Conservation (phyloP, 1,140 invertebrate genomes). For the Drosophila lacteicornis region DNA sequence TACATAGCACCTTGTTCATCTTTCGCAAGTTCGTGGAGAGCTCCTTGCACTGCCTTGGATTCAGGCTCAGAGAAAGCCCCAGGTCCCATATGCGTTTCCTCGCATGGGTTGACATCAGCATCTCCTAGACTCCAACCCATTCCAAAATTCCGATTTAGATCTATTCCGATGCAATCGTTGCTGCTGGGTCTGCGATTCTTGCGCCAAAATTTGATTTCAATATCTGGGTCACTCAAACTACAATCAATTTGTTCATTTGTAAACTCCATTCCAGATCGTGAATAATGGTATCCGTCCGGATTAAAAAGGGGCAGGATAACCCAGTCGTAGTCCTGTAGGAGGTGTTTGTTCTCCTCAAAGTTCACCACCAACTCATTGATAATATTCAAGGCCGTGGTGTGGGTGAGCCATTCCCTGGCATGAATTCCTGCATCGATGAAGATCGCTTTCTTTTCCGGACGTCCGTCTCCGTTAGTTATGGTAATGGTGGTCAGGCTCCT, state of each 20-base stretch:
- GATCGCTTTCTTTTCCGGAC: conserved; percentile 85
- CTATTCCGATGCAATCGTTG: conserved; percentile 19
- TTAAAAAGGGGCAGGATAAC: conserved; percentile 41
- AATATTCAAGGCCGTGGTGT: conserved; percentile 87
- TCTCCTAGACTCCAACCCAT: conserved; percentile 9
- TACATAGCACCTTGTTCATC: conserved; percentile 19
- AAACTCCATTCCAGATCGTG: conserved; percentile 3
- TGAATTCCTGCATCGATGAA: conserved; percentile 87
- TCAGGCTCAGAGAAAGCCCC: conserved; percentile 38
- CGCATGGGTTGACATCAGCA: neutral
- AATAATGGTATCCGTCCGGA: conserved; percentile 52
- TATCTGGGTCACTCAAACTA: neutral
- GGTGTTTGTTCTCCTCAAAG: conserved; percentile 75
- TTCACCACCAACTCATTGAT: conserved; percentile 87
- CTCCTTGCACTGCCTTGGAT: conserved; percentile 16
- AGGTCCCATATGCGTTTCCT: neutral
- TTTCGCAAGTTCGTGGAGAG: conserved; percentile 14
- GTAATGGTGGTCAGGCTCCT: no score
- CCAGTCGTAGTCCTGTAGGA: conserved; percentile 76
- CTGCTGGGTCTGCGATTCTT: conserved; percentile 25
- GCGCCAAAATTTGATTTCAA: conserved; percentile 11
- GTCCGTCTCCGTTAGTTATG: conserved; percentile 69
- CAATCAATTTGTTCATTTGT: neutral
- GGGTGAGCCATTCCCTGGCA: conserved; percentile 87
- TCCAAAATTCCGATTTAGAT: conserved; percentile 50